phyloP scores from a whole-genome alignment of 2,113 vertebrate species.

The Cricetomys ansorgei region DNA sequence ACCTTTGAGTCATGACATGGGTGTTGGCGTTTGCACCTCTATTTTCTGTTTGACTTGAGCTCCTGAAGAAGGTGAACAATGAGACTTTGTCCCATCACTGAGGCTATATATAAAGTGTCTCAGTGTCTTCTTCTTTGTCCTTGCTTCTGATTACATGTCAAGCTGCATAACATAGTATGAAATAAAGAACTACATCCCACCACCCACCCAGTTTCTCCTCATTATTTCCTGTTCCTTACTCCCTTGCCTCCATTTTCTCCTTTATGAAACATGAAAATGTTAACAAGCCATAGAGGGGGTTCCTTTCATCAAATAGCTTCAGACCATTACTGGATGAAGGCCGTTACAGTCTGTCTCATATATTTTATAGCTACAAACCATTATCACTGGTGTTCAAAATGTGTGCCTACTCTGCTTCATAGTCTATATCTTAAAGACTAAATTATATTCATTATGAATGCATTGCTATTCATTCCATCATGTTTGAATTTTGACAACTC shows the following conservation, averaged over 20 bases:
- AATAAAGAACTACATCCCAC: background rate
- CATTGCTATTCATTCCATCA: conserved; percentile 20
- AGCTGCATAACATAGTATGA: background rate
- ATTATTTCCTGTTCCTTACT: background rate
- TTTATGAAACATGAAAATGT: background rate
- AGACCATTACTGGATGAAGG: background rate
- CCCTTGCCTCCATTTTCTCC: background rate
- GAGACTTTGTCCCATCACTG: background rate
- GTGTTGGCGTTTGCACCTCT: background rate
- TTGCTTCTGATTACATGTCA: background rate
- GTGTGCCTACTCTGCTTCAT: background rate
- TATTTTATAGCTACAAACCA: conserved; percentile 27
- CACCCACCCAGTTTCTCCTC: background rate
- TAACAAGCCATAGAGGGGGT: background rate
- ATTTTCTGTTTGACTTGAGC: background rate
- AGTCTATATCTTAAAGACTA: background rate
- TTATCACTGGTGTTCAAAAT: conserved; percentile 35
- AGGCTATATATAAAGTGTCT: background rate
- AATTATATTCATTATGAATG: conserved; percentile 34
- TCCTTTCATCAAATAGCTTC: background rate
- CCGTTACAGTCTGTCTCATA: conserved; percentile 11
- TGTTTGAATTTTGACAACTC: conserved; percentile 42
- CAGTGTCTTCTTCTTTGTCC: background rate
- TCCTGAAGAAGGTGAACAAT: background rate
- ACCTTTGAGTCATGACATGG: background rate